These are phyloP conservation scores for Semaprochilodus insignis DNA, from an alignment of 2,797 vertebrate species.

Conservation along the genomic window DNA sequence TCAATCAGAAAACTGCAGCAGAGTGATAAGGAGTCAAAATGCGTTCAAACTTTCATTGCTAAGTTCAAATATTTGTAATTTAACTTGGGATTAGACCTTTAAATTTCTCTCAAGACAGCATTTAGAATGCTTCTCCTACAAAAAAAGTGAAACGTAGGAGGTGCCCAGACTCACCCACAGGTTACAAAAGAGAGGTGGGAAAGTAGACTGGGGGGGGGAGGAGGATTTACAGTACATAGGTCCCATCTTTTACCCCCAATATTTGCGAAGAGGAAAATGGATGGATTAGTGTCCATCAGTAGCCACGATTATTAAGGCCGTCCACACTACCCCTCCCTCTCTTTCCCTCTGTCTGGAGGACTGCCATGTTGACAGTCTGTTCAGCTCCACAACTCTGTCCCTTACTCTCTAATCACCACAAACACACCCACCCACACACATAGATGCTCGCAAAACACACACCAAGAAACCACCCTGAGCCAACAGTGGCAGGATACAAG, in stretches of 20 bases:
- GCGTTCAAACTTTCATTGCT: too few species aligned
- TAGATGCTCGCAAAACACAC: background rate
- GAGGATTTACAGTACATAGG: constrained; percentile 66
- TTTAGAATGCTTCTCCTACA: too few species aligned
- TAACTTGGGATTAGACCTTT: too few species aligned
- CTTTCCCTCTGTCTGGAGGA: constrained; percentile 36
- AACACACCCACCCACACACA: constrained; percentile 28
- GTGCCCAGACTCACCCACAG: background rate
- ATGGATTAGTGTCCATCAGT: constrained; percentile 73
- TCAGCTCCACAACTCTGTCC: constrained; percentile 13
- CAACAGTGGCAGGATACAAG: constrained; percentile 21
- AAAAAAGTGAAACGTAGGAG: too few species aligned
- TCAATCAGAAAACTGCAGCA: too few species aligned
- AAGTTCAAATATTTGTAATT: too few species aligned
- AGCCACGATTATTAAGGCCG: constrained; percentile 74
- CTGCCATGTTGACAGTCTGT: constrained; percentile 17
- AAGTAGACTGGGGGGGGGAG: constrained; percentile 59
- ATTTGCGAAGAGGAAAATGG: constrained; percentile 74
- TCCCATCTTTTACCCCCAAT: constrained; percentile 74
- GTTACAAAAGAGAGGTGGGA: background rate
- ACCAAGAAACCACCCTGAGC: constrained; percentile 3
- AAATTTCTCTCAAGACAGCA: too few species aligned
- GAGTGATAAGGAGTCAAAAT: too few species aligned
- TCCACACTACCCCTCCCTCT: background rate
- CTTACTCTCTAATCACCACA: constrained; percentile 39